Evolutionary conservation across 1,140 invertebrate species (phyloP).

Genomic region (Mamestra configurata): DNA sequence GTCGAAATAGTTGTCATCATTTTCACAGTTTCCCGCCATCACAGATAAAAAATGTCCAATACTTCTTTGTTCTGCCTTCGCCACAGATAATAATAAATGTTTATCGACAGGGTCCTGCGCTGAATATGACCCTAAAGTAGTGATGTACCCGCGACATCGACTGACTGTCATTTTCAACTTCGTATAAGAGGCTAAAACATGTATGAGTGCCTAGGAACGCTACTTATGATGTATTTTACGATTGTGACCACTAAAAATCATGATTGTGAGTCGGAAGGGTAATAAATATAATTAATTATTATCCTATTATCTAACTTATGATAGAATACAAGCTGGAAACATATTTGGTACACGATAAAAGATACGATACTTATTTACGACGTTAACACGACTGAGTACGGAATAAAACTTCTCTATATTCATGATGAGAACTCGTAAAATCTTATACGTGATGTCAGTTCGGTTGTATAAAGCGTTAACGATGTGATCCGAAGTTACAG

Average conservation of each 20-base stretch:
- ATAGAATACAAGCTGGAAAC: constrained; percentile 57
- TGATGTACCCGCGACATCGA: constrained; percentile 63
- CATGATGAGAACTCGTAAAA: constrained; percentile 26
- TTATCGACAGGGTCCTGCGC: constrained; percentile 58
- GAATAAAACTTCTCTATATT: constrained; percentile 18
- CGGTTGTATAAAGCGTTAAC: constrained; percentile 28
- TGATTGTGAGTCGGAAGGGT: constrained; percentile 84
- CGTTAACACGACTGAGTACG: background rate
- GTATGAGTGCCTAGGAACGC: constrained; percentile 84
- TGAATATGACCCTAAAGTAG: constrained; percentile 57
- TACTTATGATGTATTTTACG: constrained; percentile 85
- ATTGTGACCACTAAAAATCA: constrained; percentile 80
- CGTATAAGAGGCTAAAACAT: constrained; percentile 76
- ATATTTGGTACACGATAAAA: constrained; percentile 17
- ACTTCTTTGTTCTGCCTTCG: constrained; percentile 49
- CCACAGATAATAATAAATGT: constrained; percentile 43
- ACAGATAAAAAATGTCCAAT: constrained; percentile 41
- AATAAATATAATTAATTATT: constrained; percentile 75
- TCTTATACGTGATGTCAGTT: constrained; percentile 10
- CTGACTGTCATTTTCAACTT: constrained; percentile 61
- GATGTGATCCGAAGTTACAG: background rate
- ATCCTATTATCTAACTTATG: constrained; percentile 72
- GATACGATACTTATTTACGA: constrained; percentile 7
- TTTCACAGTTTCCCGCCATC: constrained; percentile 40
- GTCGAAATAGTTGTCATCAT: constrained; percentile 27